Conservation (phyloP, 2,113 vertebrate species). For the Apeltes quadracus region DNA sequence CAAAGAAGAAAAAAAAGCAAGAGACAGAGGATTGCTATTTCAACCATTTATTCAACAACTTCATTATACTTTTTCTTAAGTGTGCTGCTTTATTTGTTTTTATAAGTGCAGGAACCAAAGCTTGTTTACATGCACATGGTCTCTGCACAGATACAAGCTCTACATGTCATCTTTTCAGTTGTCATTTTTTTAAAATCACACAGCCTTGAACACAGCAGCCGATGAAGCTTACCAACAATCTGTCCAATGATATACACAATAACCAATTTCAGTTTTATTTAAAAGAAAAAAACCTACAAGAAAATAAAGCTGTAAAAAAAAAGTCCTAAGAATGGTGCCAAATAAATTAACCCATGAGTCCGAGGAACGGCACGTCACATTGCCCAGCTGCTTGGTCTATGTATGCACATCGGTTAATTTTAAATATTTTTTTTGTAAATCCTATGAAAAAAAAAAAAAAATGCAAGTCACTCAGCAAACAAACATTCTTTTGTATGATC, state of each 20-base stretch:
- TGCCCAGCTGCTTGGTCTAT: constrained; percentile 61
- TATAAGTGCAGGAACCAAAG: constrained; percentile 74
- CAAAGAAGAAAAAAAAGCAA: neutral
- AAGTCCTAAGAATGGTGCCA: constrained; percentile 83
- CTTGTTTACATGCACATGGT: constrained; percentile 90
- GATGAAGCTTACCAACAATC: constrained; percentile 88
- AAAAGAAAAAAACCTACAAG: constrained; percentile 90
- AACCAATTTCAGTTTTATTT: constrained; percentile 75
- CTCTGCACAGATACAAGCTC: constrained; percentile 87
- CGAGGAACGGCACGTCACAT: constrained; percentile 59
- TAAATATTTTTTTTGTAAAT: constrained; percentile 95
- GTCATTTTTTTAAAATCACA: constrained; percentile 79
- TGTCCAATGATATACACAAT: constrained; percentile 83
- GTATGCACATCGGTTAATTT: constrained; percentile 82
- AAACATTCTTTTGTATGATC: constrained; percentile 82
- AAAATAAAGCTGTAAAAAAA: constrained; percentile 88
- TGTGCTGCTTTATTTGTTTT: constrained; percentile 54
- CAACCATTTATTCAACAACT: constrained; percentile 80
- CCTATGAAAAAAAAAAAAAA: constrained; percentile 87
- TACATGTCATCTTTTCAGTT: constrained; percentile 84
- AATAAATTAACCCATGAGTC: constrained; percentile 73
- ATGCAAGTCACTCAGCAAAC: constrained; percentile 89
- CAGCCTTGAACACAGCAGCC: constrained; percentile 89
- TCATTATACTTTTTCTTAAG: constrained; percentile 73
- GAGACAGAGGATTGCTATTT: constrained; percentile 42